These are phyloP conservation scores for Mormyrops boulengeri DNA, from an alignment of 2,797 vertebrate species.

Conservation along the genomic window DNA sequence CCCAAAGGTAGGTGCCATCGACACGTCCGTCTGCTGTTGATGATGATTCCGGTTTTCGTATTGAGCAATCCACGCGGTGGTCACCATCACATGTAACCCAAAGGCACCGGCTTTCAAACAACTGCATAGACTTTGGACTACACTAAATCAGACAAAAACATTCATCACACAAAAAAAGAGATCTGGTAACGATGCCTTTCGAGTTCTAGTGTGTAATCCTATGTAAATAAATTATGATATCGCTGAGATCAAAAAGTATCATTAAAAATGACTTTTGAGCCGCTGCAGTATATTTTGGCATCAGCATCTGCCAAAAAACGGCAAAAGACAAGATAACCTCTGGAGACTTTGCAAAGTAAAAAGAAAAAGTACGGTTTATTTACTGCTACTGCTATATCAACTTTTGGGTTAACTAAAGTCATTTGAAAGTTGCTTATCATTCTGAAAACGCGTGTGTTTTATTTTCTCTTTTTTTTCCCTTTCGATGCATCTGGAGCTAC, in stretches of 20 bases:
- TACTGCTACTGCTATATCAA: background rate
- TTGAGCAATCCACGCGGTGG: background rate
- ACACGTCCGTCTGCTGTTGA: background rate
- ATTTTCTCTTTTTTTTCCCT: background rate
- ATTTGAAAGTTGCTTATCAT: conserved; percentile 5
- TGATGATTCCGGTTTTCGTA: background rate
- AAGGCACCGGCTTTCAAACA: background rate
- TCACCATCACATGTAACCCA: background rate
- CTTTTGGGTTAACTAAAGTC: background rate
- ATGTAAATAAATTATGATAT: conserved; percentile 2
- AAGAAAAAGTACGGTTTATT: background rate
- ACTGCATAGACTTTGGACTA: background rate
- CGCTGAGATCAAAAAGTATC: background rate
- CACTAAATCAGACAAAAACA: background rate
- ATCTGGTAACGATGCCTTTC: background rate
- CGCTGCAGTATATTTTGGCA: background rate
- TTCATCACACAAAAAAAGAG: background rate
- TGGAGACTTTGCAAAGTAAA: background rate
- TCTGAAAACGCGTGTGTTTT: background rate
- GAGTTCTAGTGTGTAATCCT: background rate
- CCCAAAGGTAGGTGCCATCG: background rate
- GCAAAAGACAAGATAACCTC: background rate
- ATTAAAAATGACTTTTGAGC: background rate
- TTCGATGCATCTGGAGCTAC: conserved; percentile 6
- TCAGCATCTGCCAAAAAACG: background rate